Evolutionary conservation across 2,888 invertebrate species (phyloP).

Genomic region (Cryptops parisi): DNA sequence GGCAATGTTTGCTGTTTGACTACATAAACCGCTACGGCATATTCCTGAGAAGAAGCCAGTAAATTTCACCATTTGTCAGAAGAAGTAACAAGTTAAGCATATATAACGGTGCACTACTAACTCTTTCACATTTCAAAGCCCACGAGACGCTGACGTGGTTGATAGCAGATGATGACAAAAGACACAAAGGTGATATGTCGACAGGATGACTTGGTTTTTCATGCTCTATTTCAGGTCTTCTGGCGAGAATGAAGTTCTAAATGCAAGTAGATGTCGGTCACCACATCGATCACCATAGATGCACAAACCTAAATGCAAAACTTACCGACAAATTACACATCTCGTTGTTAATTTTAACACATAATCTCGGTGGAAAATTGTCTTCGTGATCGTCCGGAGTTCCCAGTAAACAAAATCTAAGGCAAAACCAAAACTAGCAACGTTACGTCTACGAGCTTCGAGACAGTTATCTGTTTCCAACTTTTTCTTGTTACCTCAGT

Average conservation of each 20-base stretch:
- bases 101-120: slow-evolving; percentile 35
- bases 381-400: slow-evolving; percentile 82
- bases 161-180: slow-evolving; percentile 66
- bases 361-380: slow-evolving; percentile 80
- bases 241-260: slow-evolving; percentile 91
- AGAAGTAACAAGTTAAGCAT: not conserved
- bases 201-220: slow-evolving; percentile 92
- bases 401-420: slow-evolving; percentile 70
- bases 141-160: slow-evolving; percentile 80
- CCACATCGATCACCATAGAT: not conserved
- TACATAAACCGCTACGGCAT: slow-evolving; percentile 70
- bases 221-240: slow-evolving; percentile 91
- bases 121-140: slow-evolving; percentile 71
- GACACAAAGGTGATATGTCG: slow-evolving; percentile 77
- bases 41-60: slow-evolving; percentile 34
- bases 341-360: slow-evolving; percentile 85
- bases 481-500: slow-evolving; percentile 48
- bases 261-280: slow-evolving; percentile 4
- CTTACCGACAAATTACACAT: slow-evolving; percentile 78
- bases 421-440: slow-evolving; percentile 13
- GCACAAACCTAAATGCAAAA: slow-evolving; percentile 18
- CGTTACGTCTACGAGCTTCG: too few species aligned
- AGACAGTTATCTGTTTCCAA: not conserved
- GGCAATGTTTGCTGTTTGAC: slow-evolving; percentile 74
- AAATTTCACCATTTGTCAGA: too few species aligned